Base-by-base conservation (phyloP, 2,888 invertebrate species). In the Agapetus fuscipes region DNA sequence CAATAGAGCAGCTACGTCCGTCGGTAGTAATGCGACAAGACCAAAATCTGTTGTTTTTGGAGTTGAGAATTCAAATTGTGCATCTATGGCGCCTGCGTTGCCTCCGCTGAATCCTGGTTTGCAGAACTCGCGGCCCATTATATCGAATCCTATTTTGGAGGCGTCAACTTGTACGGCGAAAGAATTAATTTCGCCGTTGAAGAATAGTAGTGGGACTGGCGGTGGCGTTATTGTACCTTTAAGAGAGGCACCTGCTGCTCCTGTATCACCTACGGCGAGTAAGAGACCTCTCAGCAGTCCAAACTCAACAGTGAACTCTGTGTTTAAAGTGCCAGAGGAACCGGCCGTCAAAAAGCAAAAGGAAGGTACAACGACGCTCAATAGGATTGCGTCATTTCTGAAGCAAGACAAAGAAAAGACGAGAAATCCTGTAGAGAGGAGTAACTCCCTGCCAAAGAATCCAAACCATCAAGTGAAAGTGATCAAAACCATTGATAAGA, bases 131-230 rank as follows among this genome's bases (percentile, higher is more conserved):
- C 71, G 86, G 48, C 87, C 86, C 1, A 73, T 85, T 7, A 88
- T 89, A 49, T 86, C 87, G 5, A 80, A 80, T 46, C 88, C 88
- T 0, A 83, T 86, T 34, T 60, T 89, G 35, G 84, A 87, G 57
- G 77, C 81, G 2, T 88, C 88, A 0, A 88, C 88, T 0, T 83
- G 83, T 49, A 79, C 83, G 0, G 83, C 83, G 0, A 80, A 83
- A 52, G 83, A 84, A 51, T 55, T 84, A 6, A 72, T 80, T 30
- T 75, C 77, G 0, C 78, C 82, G 0, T 62, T 79, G 20, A 71
- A 74, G 53, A 58, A 64, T 46, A 50, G 49, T 35, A 52, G 55
- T 2, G 56, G 61, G 28, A 51, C 54, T 2, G 68, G 73, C 1
- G 67, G 71, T 0, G 75, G 74, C 37, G 75, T 77, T 1, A 67